These are phyloP conservation scores for Hirtodrosophila histrioides DNA, from an alignment of 2,888 invertebrate genomes.

Conservation along the genomic window DNA sequence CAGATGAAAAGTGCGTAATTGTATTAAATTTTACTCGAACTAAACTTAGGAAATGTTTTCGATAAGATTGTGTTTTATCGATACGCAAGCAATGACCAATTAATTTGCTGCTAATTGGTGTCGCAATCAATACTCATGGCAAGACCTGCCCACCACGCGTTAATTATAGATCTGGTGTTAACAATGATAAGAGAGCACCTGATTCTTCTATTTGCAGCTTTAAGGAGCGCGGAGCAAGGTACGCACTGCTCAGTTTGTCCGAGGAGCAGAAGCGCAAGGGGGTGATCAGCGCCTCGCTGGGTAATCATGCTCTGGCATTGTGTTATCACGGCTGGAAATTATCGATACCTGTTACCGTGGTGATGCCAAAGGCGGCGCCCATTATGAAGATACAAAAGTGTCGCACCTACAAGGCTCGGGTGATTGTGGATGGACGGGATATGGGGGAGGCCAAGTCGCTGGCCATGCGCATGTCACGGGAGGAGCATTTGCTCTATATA, in stretches of 20 bases:
- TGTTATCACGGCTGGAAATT: constrained; percentile 91
- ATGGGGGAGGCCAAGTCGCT: constrained; percentile 93
- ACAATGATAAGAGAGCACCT: neutral
- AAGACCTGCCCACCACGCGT: neutral
- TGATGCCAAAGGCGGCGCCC: constrained; percentile 98
- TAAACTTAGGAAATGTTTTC: neutral
- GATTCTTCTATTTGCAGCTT: constrained; percentile 87
- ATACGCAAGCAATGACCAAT: constrained; percentile 31
- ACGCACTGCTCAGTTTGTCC: constrained; percentile 91
- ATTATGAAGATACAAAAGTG: constrained; percentile 98
- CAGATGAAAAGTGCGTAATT: constrained; percentile 1
- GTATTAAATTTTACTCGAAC: neutral
- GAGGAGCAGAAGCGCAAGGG: constrained; percentile 90
- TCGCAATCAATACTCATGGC: constrained; percentile 13
- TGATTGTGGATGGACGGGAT: constrained; percentile 90
- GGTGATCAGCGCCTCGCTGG: constrained; percentile 96
- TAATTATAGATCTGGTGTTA: neutral
- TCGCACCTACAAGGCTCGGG: constrained; percentile 92
- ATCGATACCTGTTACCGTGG: constrained; percentile 90
- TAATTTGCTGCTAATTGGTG: constrained; percentile 44
- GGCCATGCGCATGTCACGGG: constrained; percentile 91
- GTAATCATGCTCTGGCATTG: constrained; percentile 94
- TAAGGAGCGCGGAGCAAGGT: constrained; percentile 96
- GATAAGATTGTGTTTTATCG: constrained; percentile 50
- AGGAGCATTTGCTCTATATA: constrained; percentile 90